Evolutionary conservation across 2,888 invertebrate genomes (phyloP).

Genomic region (Hipparchia semele): DNA sequence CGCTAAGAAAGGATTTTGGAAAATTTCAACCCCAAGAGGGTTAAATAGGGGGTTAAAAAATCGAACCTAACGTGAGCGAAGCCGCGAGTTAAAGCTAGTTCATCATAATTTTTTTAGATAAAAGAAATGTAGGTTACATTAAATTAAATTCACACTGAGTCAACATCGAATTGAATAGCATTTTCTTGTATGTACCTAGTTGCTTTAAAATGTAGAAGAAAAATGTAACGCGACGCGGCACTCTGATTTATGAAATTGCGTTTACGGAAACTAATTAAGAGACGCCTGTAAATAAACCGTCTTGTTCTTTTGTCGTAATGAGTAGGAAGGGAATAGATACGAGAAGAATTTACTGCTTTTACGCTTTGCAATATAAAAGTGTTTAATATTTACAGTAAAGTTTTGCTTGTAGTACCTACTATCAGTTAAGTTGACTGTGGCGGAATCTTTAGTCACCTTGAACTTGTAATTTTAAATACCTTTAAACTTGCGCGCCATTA

Average conservation of each 20-base stretch:
- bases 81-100: too few relatives aligned
- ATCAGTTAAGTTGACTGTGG: too few relatives aligned
- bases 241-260: conserved; percentile 22
- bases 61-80: too few relatives aligned
- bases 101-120: too few relatives aligned
- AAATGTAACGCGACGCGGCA: conserved; percentile 13
- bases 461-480: too few relatives aligned
- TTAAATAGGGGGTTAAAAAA: too few relatives aligned
- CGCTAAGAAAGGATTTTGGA: too few relatives aligned
- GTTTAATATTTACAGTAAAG: not conserved
- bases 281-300: conserved; percentile 21
- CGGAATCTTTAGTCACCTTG: not conserved
- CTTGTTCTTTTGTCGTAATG: conserved; percentile 18
- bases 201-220: conserved; percentile 13
- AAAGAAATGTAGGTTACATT: too few relatives aligned
- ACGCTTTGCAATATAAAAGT: not conserved
- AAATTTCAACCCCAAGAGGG: too few relatives aligned
- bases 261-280: conserved; percentile 23
- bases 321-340: conserved; percentile 5
- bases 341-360: not conserved
- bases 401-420: not conserved
- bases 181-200: conserved; percentile 1
- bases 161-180: not conserved
- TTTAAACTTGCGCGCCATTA: too few relatives aligned
- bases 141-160: not conserved